A percentile compares a stretch with the other conserved stretches of the same genome.
Evolutionary conservation across 2,113 vertebrate genomes (phyloP).

Genomic region (Tor tambroides): DNA sequence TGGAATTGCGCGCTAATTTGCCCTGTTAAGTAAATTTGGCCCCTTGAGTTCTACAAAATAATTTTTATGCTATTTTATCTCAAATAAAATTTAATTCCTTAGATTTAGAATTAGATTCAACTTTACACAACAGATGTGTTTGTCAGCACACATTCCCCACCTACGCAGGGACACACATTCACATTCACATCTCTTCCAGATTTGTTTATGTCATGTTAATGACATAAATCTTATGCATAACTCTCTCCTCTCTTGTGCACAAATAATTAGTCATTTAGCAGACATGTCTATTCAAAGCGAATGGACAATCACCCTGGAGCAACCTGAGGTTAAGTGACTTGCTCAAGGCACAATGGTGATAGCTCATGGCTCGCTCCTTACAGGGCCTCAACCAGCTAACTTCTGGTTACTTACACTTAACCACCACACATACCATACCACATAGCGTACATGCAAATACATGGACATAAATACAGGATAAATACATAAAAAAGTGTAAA

Average conservation of each 20-base stretch:
- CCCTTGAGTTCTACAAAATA: background rate
- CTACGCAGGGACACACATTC: background rate
- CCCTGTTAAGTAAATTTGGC: too few relatives aligned
- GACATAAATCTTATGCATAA: background rate
- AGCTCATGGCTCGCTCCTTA: background rate
- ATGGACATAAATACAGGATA: background rate
- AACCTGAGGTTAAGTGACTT: background rate
- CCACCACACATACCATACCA: background rate
- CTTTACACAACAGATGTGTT: background rate
- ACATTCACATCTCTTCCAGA: slow-evolving; percentile 13
- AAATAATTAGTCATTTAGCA: slow-evolving; percentile 9
- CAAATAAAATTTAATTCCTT: background rate
- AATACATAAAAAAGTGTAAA: background rate
- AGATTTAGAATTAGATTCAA: background rate
- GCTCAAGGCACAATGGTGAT: background rate
- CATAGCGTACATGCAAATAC: background rate
- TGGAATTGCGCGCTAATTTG: too few relatives aligned
- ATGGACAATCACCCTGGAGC: too few relatives aligned
- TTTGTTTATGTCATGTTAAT: background rate
- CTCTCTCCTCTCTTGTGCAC: background rate
- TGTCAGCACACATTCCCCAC: background rate
- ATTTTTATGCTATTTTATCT: background rate
- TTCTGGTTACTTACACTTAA: background rate
- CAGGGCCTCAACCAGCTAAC: background rate
- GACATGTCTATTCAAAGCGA: background rate